Conservation (phyloP, 1,140 invertebrate genomes). For the Diorhabda sublineata region DNA sequence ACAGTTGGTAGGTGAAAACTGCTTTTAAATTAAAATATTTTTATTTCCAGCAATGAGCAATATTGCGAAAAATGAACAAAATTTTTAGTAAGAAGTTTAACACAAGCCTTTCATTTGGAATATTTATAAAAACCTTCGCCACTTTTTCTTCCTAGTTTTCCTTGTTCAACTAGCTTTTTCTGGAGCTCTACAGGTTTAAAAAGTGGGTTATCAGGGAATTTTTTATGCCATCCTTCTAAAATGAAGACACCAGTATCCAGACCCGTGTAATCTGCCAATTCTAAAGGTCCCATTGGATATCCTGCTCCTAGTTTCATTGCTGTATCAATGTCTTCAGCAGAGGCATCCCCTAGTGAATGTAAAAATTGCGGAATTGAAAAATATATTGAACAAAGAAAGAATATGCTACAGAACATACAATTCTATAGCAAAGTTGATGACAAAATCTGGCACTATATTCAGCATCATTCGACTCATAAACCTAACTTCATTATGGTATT, state of each 20-base stretch:
- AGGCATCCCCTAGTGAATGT: slow-evolving; percentile 58
- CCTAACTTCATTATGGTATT: too few species aligned
- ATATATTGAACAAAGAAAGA: too few species aligned
- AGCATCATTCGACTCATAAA: too few species aligned
- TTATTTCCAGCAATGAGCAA: too few species aligned
- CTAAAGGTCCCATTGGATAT: slow-evolving; percentile 82
- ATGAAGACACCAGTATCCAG: slow-evolving; percentile 65
- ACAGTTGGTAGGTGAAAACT: too few species aligned
- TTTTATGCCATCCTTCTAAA: slow-evolving; percentile 70
- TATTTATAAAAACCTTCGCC: slow-evolving; percentile 89
- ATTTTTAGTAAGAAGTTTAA: neutral
- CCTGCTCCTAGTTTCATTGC: slow-evolving; percentile 83
- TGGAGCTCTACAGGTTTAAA: slow-evolving; percentile 65
- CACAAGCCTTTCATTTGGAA: slow-evolving; percentile 37
- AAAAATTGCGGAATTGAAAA: too few species aligned
- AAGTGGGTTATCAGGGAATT: slow-evolving; percentile 72
- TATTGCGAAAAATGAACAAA: neutral
- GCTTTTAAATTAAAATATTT: too few species aligned
- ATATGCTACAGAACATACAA: too few species aligned
- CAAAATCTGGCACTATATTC: too few species aligned
- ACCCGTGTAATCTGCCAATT: slow-evolving; percentile 75
- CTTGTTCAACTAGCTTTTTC: slow-evolving; percentile 71
- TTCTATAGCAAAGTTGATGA: too few species aligned
- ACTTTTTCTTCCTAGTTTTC: slow-evolving; percentile 77
- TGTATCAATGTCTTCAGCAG: slow-evolving; percentile 71